Conservation (phyloP, 1,140 invertebrate species). For the Drosophila azteca region DNA sequence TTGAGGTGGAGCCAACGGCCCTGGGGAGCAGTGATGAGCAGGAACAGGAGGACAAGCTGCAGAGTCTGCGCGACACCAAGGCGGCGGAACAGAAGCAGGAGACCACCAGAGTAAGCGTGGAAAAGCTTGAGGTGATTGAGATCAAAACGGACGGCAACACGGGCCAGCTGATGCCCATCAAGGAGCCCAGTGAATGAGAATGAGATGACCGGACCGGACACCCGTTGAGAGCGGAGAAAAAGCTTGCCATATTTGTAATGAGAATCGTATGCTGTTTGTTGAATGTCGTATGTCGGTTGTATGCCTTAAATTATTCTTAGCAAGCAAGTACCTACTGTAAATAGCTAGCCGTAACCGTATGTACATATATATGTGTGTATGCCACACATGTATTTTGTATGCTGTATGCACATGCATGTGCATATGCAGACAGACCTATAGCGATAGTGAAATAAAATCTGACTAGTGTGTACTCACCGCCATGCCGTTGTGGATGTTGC, state of each 20-base stretch:
- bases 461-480: slow-evolving; percentile 68
- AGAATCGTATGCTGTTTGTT: slow-evolving; percentile 35
- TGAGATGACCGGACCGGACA: slow-evolving; percentile 2
- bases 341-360: slow-evolving; percentile 65
- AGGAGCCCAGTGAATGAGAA: slow-evolving; percentile 36
- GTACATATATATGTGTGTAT: no score
- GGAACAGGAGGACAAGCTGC: slow-evolving; percentile 57
- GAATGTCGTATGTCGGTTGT: background rate
- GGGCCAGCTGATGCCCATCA: slow-evolving; percentile 75
- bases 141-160: slow-evolving; percentile 78
- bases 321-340: slow-evolving; percentile 75
- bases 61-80: slow-evolving; percentile 62
- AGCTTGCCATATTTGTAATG: slow-evolving; percentile 81
- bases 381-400: no score
- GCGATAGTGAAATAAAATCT: slow-evolving; percentile 61
- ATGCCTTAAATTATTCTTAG: slow-evolving; percentile 73
- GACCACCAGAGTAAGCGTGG: slow-evolving; percentile 72
- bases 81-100: slow-evolving; percentile 42
- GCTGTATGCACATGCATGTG: slow-evolving; percentile 20
- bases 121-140: slow-evolving; percentile 82
- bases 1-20: slow-evolving; percentile 34
- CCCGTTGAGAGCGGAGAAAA: slow-evolving; percentile 2
- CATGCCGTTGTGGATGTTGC: slow-evolving; percentile 30
- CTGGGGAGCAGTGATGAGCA: slow-evolving; percentile 32
- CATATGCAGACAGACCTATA: slow-evolving; percentile 61